Evolutionary conservation across 2,888 invertebrate species (phyloP).

Genomic region (Harpalus rubripes): DNA sequence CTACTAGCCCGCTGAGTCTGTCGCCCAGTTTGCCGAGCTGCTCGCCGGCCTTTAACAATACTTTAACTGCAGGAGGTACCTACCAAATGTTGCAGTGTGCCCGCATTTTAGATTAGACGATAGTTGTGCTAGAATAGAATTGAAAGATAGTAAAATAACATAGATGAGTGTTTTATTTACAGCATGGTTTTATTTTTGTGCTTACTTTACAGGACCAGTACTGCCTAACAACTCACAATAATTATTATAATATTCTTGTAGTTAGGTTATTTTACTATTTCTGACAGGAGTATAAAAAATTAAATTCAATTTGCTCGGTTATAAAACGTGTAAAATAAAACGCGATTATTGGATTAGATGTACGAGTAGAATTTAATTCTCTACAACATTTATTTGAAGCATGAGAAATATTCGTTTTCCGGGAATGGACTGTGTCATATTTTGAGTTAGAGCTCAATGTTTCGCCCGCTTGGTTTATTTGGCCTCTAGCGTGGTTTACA

Average conservation of each 20-base stretch:
- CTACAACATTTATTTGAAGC: no score
- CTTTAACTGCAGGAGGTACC: slow-evolving; percentile 71
- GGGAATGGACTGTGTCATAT: no score
- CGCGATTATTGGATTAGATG: no score
- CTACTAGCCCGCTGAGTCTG: slow-evolving; percentile 80
- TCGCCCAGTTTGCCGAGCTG: slow-evolving; percentile 81
- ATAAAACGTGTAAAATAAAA: no score
- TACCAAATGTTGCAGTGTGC: slow-evolving; percentile 26
- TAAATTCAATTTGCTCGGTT: no score
- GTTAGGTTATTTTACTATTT: not conserved
- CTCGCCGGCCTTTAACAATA: slow-evolving; percentile 78
- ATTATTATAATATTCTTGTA: not conserved
- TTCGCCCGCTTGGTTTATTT: no score
- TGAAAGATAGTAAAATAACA: not conserved
- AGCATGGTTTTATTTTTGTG: not conserved
- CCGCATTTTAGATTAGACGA: slow-evolving; percentile 16
- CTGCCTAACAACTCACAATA: slow-evolving; percentile 3
- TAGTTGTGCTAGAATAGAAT: not conserved
- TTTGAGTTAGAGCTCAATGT: no score
- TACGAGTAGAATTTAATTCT: no score
- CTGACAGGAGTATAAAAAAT: no score
- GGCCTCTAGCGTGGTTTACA: no score
- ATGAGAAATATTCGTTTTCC: no score
- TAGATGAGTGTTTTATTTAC: slow-evolving; percentile 16
- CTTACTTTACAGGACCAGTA: not conserved